Evolutionary conservation across 2,797 vertebrate species (phyloP), one percentile per base, ranked within the genome.

Genomic region (Spheniscus humboldti): DNA sequence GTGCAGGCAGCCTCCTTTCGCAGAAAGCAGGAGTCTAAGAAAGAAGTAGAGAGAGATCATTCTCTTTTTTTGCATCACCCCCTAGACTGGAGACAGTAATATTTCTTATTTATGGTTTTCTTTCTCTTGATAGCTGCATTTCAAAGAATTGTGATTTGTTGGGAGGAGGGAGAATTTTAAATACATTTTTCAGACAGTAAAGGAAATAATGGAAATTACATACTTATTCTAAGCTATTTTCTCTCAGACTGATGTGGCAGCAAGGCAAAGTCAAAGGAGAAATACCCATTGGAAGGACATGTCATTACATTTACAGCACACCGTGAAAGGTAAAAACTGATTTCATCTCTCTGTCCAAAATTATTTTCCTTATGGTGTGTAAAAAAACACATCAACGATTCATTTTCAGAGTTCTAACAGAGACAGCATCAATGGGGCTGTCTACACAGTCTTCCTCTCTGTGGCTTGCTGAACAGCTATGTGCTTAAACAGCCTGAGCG

Each of bases 231-330:
- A 59, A 66, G 35, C 23, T 37, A 13, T 81, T 81, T 96, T 56
- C 41, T 22, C 30, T 69, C 77, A 94, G 90, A 72, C 68, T 96
- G 83, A 56, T 45, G 24, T n/a, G 27, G 47, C 92, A 96, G 31
- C 43, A 73, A 37, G 86, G 78, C 80, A 93, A 96, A 59, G 72
- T 94, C 41, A 95, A 94, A 82, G 88, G 88, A 78, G 85, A 94
- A 91, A 78, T 55, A 63, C 73, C 64, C 20, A 13, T 47, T 67
- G 89, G 90, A 88, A 93, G 83, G 64, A 91, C 64, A 71, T 8
- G 25, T 67, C 85, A 90, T 89, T 45, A 69, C 45, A 7, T 94
- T 96, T 72, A 91, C 52, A 78, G 73, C 57, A 62, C 87, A 94
- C 33, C 0, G 1, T 73, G 91, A 92, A 95, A 95, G 75, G 78